Conservation (phyloP, 1,140 invertebrate genomes). For the Tetramorium simillimum region DNA sequence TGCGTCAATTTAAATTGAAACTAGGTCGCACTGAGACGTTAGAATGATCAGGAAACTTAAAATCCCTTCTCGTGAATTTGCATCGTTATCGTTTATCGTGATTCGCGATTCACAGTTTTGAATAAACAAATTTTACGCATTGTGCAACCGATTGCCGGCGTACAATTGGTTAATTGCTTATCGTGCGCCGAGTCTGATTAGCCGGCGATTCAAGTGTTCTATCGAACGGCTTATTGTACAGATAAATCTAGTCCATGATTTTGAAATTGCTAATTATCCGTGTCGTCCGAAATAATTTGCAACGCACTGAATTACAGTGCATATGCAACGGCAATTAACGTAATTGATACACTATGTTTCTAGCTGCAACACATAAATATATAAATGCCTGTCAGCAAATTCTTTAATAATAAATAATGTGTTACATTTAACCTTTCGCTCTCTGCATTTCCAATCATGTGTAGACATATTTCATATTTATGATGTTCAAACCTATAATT, state of each 20-base stretch:
- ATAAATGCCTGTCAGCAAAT: not conserved
- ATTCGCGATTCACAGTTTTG: conserved; percentile 1
- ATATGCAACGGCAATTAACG: conserved; percentile 20
- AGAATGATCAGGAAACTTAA: conserved; percentile 33
- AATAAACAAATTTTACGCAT: conserved; percentile 16
- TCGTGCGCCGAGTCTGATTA: not conserved
- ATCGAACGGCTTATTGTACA: not conserved
- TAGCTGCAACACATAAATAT: conserved; percentile 17
- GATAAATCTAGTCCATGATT: not conserved
- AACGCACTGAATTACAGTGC: not conserved
- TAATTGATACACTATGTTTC: conserved; percentile 25
- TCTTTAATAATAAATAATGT: conserved; percentile 18
- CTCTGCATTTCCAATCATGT: not conserved
- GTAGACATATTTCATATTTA: not conserved
- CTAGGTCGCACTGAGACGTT: conserved; percentile 47
- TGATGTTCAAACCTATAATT: conserved; percentile 11
- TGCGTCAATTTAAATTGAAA: conserved; percentile 62
- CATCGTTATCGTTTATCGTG: conserved; percentile 48
- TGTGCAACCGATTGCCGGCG: conserved; percentile 2
- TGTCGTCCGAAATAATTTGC: conserved; percentile 15
- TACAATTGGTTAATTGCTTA: conserved; percentile 33
- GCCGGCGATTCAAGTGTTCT: not conserved
- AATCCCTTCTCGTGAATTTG: conserved; percentile 42
- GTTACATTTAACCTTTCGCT: conserved; percentile 28
- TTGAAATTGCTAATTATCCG: conserved; percentile 15